Base-by-base conservation (phyloP, 2,113 vertebrate genomes). In the Acrocephalus kingi region DNA sequence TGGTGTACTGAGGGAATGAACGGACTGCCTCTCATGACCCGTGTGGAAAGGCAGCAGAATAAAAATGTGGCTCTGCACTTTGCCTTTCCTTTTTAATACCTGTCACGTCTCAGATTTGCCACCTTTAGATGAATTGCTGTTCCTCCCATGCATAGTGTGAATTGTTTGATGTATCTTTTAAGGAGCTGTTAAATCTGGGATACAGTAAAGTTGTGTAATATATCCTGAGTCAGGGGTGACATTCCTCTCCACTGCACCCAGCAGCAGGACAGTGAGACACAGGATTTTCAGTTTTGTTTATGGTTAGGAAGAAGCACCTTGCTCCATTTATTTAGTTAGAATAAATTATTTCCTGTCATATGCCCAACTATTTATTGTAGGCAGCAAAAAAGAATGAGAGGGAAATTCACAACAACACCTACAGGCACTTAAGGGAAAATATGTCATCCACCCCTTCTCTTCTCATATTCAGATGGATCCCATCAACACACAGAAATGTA, bases 41-140 rank as follows among this genome's bases (percentile, higher is more conserved):
- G 54, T 55, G 58, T 33, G 68, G 82, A 95, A 93, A 95, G 19
- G 77, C 72, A 93, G 56, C 25, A 66, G 95, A 96, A 96, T 96
- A 64, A 94, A 93, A 94, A 95, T 90, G 85, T 39, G 61, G 21
- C 90, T 92, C 83, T 78, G 85, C 63, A 64, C 83, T 95, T 86
- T 80, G 87, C 73, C 48, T 79, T 94, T 90, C 92, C 23, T 64
- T 94, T 90, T 84, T 52, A 88, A 94, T 93, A 95, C 85, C 87
- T 94, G 79, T 92, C 93, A 93, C 7, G 3, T 90, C 93, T 78
- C 83, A 78, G 85, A 81, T 96, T 95, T 88, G 90, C 84, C 90
- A 96, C 84, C 90, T 95, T 48, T 14, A 84, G 88, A 93, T 88
- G 64, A 94, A 96, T 93, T 92, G 76, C 82, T 94, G 79, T 48